A percentile compares a stretch with the other conserved stretches of the same genome.
Evolutionary conservation across 2,888 invertebrate species (phyloP).

Genomic region (Ligdia adustata): DNA sequence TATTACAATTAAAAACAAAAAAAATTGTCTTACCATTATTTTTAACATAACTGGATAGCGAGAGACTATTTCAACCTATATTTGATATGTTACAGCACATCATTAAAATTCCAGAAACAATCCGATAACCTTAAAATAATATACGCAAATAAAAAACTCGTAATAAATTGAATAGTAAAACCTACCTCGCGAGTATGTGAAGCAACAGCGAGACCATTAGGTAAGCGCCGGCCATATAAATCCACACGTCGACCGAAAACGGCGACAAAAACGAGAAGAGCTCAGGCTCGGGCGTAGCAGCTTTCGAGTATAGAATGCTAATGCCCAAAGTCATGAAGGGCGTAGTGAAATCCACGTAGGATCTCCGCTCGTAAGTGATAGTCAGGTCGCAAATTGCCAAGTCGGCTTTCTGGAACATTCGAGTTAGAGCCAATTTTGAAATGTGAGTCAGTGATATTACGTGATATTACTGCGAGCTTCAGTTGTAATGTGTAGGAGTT

Average conservation of each 20-base stretch:
- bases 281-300: constrained; percentile 90
- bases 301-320: constrained; percentile 93
- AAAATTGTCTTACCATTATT: too few species aligned
- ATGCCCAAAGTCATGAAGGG: constrained; percentile 99
- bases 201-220: constrained; percentile 92
- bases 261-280: constrained; percentile 96
- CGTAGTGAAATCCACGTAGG: constrained; percentile 96
- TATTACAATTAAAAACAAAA: too few species aligned
- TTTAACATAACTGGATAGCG: too few species aligned
- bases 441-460: not conserved
- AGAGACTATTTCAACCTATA: too few species aligned
- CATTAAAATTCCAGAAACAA: not conserved
- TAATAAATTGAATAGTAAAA: constrained; percentile 7
- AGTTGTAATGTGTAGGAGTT: too few species aligned
- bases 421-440: constrained; percentile 4
- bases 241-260: constrained; percentile 93
- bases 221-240: constrained; percentile 94
- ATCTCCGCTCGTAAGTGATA: constrained; percentile 95
- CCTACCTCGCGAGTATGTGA: constrained; percentile 90
- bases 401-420: constrained; percentile 91
- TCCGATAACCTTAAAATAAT: too few species aligned
- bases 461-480: too few species aligned
- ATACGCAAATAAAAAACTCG: constrained; percentile 13
- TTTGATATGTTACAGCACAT: not conserved
- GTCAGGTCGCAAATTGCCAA: constrained; percentile 98